These are phyloP conservation scores for Catamblyrhynchus diadema DNA, from an alignment of 2,797 vertebrate genomes.

Conservation along the genomic window DNA sequence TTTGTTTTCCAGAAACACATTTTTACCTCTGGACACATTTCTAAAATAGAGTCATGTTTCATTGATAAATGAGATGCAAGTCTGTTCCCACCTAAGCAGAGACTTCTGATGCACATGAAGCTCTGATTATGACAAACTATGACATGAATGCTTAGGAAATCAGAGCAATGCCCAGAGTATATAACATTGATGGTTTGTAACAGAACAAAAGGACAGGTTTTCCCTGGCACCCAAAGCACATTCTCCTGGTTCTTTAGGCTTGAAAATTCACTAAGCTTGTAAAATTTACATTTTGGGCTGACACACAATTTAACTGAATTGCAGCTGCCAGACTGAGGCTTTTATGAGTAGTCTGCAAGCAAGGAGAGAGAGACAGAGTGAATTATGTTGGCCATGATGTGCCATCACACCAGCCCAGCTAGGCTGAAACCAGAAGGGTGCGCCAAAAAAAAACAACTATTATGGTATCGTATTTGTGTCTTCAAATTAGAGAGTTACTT, in stretches of 20 bases:
- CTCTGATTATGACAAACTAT: background rate
- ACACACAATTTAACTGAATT: background rate
- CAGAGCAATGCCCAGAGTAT: background rate
- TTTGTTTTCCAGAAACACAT: background rate
- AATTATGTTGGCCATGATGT: accelerated
- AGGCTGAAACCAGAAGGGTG: background rate
- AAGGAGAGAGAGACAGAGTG: background rate
- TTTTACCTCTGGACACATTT: background rate
- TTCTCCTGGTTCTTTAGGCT: background rate
- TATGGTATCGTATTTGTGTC: background rate
- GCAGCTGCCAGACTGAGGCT: background rate
- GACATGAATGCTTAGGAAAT: background rate
- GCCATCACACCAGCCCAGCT: background rate
- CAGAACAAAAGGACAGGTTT: background rate
- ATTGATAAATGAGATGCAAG: background rate
- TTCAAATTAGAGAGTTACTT: background rate
- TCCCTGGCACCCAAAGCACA: background rate
- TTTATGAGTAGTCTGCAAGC: background rate
- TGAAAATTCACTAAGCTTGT: background rate
- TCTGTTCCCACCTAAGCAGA: background rate
- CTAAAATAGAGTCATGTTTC: background rate
- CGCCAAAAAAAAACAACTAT: background rate
- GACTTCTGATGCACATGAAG: background rate
- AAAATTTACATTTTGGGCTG: background rate
- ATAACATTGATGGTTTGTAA: background rate